These are phyloP conservation scores for Rallus crepitans DNA, from an alignment of 2,797 vertebrate genomes.

Conservation along the genomic window DNA sequence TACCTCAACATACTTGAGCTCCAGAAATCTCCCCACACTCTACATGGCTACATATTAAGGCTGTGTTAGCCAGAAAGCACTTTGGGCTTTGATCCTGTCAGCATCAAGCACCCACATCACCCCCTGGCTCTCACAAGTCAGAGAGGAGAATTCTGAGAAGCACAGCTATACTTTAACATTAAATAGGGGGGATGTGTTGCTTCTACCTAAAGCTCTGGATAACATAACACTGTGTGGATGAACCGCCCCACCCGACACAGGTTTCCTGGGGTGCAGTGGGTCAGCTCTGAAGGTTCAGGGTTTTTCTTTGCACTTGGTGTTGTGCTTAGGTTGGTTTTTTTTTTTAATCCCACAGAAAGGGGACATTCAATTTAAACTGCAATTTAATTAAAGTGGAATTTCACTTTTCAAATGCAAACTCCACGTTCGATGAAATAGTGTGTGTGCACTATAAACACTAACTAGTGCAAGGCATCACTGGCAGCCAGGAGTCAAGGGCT, in stretches of 20 bases:
- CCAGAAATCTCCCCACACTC: background rate
- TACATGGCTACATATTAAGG: background rate
- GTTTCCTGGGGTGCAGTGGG: background rate
- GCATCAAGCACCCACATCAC: background rate
- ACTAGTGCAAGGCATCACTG: background rate
- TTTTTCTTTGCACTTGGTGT: too few species aligned
- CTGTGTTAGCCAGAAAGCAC: background rate
- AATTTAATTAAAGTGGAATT: background rate
- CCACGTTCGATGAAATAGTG: background rate
- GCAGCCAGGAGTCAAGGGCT: background rate
- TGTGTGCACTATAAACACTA: background rate
- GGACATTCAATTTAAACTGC: background rate
- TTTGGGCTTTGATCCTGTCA: background rate
- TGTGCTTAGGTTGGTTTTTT: background rate
- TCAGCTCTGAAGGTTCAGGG: background rate
- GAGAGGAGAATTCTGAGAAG: background rate
- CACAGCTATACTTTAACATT: background rate
- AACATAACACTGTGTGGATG: accelerated
- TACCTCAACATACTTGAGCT: background rate
- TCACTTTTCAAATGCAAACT: background rate
- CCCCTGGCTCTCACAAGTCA: background rate
- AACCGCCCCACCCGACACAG: background rate
- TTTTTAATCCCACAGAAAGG: background rate
- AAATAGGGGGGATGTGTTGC: background rate
- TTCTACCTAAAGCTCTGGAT: background rate